Conservation (phyloP, 2,113 vertebrate species). For the Catharus fuscescens region DNA sequence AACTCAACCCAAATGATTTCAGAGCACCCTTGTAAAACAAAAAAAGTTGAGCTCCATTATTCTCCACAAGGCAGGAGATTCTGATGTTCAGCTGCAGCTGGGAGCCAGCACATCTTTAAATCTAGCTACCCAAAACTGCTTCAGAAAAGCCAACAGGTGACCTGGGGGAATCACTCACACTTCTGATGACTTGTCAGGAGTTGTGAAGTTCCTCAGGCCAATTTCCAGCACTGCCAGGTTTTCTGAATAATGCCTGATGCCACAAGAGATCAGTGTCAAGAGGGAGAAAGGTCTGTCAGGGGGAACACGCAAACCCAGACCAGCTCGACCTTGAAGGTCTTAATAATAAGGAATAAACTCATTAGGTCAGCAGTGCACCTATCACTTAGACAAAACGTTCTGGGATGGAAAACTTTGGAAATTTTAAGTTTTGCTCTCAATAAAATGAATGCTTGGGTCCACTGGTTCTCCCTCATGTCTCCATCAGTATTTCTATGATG, state of each 20-base stretch:
- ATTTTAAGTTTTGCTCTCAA: neutral
- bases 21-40: neutral
- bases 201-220: neutral
- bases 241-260: neutral
- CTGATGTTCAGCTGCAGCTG: neutral
- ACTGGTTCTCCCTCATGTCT: neutral
- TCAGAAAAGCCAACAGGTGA: neutral
- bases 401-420: neutral
- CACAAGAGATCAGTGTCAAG: neutral
- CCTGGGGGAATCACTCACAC: neutral
- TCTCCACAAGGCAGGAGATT: neutral
- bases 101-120: neutral
- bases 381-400: neutral
- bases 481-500: neutral
- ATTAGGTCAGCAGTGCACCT: neutral
- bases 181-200: neutral
- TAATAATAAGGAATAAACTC: neutral
- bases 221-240: neutral
- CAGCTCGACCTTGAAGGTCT: neutral
- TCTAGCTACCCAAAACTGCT: neutral
- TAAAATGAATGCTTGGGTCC: neutral
- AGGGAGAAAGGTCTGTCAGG: neutral
- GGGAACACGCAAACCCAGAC: neutral
- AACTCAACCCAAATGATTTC: neutral
- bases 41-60: accelerated